These are phyloP conservation scores for Poecilia picta DNA, from an alignment of 2,797 vertebrate species.

Conservation along the genomic window DNA sequence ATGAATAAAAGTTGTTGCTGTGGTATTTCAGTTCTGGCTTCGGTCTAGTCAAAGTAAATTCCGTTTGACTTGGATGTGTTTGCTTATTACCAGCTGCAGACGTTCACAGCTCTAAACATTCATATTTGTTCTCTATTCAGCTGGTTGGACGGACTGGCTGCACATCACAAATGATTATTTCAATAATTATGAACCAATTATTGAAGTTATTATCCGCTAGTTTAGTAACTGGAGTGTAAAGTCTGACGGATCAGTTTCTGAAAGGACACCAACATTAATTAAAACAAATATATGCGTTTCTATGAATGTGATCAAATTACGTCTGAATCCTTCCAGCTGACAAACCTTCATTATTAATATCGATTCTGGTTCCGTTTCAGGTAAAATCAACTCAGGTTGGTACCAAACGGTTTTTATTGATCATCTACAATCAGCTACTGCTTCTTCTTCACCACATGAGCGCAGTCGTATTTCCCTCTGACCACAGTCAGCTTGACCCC, in stretches of 20 bases:
- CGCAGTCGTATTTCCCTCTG: conserved; percentile 92
- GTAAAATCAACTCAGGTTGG: neutral
- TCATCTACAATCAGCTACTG: conserved; percentile 47
- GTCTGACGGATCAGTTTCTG: too few species aligned
- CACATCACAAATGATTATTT: neutral
- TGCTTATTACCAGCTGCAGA: neutral
- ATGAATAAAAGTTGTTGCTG: too few species aligned
- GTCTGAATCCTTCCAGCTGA: too few species aligned
- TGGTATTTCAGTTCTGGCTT: neutral
- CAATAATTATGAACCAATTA: too few species aligned
- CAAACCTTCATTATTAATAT: too few species aligned
- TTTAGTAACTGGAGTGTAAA: too few species aligned
- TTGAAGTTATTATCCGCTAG: too few species aligned
- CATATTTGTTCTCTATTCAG: neutral
- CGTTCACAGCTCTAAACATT: neutral
- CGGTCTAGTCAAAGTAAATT: neutral
- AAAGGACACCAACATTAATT: too few species aligned
- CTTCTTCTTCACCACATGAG: conserved; percentile 90
- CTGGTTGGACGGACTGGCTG: neutral
- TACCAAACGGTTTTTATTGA: neutral
- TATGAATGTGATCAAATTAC: too few species aligned
- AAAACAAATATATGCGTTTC: neutral
- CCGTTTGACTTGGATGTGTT: neutral
- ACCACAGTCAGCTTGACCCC: conserved; percentile 90
- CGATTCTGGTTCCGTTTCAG: neutral